Percentiles rank a stretch among this genome's conserved stretches.
Evolutionary conservation across 2,888 invertebrate genomes (phyloP).

Genomic region (Mayetiola destructor): DNA sequence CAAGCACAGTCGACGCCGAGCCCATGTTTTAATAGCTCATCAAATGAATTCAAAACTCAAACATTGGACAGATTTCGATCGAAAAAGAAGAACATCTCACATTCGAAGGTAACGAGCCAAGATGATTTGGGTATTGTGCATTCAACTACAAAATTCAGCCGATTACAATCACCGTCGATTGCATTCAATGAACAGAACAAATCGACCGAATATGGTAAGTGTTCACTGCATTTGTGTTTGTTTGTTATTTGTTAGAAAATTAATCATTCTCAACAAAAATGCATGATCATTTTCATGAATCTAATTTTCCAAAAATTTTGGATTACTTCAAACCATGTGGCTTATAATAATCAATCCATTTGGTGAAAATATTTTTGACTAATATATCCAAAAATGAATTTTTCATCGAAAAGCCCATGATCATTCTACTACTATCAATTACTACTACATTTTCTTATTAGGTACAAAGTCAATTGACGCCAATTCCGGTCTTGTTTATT

Average conservation of each 20-base stretch:
- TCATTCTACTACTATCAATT: too few relatives aligned
- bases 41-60: constrained; percentile 23
- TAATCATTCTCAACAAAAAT: neutral
- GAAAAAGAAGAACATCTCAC: constrained; percentile 17
- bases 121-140: constrained; percentile 37
- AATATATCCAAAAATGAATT: too few relatives aligned
- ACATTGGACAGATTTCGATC: constrained; percentile 29
- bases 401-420: too few relatives aligned
- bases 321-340: too few relatives aligned
- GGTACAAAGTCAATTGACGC: constrained; percentile 64
- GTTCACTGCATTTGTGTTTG: neutral
- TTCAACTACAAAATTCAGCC: constrained; percentile 46
- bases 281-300: neutral
- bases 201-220: constrained; percentile 55
- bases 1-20: neutral
- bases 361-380: too few relatives aligned
- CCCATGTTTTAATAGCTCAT: neutral
- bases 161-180: constrained; percentile 40
- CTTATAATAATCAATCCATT: too few relatives aligned
- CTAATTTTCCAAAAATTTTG: too few relatives aligned
- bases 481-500: constrained; percentile 60
- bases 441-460: constrained; percentile 29
- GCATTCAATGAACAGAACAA: constrained; percentile 56
- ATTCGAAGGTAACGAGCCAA: constrained; percentile 21
- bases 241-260: neutral